Conservation (phyloP, 2,888 invertebrate genomes). For the Mythimna vitellina region DNA sequence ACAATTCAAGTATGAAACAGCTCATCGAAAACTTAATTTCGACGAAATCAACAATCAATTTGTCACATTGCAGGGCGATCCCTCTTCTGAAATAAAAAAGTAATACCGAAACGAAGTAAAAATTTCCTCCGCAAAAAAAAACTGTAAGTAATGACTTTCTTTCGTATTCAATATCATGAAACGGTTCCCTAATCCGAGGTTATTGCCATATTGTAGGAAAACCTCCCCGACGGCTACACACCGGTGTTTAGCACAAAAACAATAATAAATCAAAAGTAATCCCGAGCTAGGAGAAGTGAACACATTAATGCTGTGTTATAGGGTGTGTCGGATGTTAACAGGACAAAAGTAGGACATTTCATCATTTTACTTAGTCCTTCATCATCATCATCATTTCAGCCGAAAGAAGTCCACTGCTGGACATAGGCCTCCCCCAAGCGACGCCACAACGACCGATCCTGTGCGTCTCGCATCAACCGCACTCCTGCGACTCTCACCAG, state of each 20-base stretch:
- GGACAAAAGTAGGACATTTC: neutral
- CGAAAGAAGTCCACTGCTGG: too few relatives aligned
- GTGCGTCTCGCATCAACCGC: too few relatives aligned
- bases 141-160: constrained; percentile 11
- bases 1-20: too few relatives aligned
- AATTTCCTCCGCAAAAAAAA: neutral
- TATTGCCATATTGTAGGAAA: constrained; percentile 32
- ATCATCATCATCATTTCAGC: too few relatives aligned
- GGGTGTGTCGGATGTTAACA: constrained; percentile 4
- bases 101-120: neutral
- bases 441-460: too few relatives aligned
- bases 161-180: constrained; percentile 25
- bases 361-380: too few relatives aligned
- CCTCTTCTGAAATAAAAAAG: neutral
- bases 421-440: too few relatives aligned
- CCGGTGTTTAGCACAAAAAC: constrained; percentile 56
- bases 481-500: too few relatives aligned
- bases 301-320: constrained; percentile 42
- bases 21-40: too few relatives aligned
- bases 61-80: too few relatives aligned
- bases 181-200: constrained; percentile 29
- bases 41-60: too few relatives aligned
- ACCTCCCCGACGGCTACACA: constrained; percentile 12
- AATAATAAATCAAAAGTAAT: constrained; percentile 61
- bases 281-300: constrained; percentile 25